A percentile compares a stretch with the other conserved stretches of the same genome.
Evolutionary conservation across 2,113 vertebrate genomes (phyloP).

Genomic region (Morone chrysops): DNA sequence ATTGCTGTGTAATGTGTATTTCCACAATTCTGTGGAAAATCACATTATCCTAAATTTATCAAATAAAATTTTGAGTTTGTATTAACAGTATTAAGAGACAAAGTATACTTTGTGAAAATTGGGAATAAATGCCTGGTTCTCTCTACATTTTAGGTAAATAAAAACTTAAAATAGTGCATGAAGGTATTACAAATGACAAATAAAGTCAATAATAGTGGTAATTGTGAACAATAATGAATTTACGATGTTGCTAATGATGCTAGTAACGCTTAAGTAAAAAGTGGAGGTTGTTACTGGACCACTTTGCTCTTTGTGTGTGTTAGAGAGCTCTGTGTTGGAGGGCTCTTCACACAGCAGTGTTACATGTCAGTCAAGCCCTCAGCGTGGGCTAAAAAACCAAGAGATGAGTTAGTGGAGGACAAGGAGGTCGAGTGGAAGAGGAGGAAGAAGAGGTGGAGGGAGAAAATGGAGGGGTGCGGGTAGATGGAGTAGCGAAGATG

Average conservation of each 20-base stretch:
- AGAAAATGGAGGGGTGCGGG: not conserved
- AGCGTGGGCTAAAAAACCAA: conserved; percentile 23
- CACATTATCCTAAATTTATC: too few species aligned
- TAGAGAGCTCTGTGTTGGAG: conserved; percentile 11
- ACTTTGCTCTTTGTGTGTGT: not conserved
- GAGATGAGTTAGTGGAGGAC: conserved; percentile 33
- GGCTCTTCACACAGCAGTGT: conserved; percentile 18
- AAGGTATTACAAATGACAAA: not conserved
- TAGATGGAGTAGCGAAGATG: conserved; percentile 28
- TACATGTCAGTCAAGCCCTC: conserved; percentile 42
- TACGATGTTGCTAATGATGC: not conserved
- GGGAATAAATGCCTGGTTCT: not conserved
- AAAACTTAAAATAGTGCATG: fast-evolving
- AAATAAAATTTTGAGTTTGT: too few species aligned
- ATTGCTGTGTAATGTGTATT: too few species aligned
- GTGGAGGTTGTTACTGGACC: not conserved
- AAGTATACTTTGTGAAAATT: not conserved
- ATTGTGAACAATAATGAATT: not conserved
- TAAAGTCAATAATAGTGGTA: not conserved
- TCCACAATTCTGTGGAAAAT: too few species aligned
- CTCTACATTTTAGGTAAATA: not conserved
- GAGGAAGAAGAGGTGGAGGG: conserved; percentile 18
- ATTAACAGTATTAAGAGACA: too few species aligned
- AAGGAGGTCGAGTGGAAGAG: conserved; percentile 19
- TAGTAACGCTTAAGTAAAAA: not conserved